Conservation (phyloP, 2,888 invertebrate species). For the Aspidiotus destructor region DNA sequence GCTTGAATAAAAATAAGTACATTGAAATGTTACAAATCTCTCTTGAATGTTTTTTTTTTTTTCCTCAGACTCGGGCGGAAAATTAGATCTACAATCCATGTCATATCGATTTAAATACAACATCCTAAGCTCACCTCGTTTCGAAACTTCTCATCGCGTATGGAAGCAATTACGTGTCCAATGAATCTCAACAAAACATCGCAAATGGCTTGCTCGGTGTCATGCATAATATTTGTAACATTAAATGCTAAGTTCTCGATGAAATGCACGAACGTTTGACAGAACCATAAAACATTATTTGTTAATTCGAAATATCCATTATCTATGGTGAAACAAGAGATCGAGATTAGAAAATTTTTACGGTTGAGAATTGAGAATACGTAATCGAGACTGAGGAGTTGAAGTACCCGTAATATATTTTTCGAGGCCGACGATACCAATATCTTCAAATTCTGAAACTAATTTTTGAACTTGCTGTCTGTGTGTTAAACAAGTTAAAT, state of each 20-base stretch:
- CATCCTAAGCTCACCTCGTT: conserved; percentile 12
- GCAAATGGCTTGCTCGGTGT: conserved; percentile 61
- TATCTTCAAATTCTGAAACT: conserved; percentile 57
- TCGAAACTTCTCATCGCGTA: conserved; percentile 11
- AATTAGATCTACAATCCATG: too few relatives aligned
- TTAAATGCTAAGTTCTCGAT: conserved; percentile 67
- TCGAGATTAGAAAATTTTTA: too few relatives aligned
- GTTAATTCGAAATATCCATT: conserved; percentile 66
- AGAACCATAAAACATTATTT: conserved; percentile 68
- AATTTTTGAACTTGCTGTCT: conserved; percentile 59
- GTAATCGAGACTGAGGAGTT: neutral
- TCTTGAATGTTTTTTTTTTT: too few relatives aligned
- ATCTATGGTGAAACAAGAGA: conserved; percentile 41
- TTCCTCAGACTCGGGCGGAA: too few relatives aligned
- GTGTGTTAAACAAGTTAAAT: conserved; percentile 67
- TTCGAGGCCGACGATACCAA: conserved; percentile 56
- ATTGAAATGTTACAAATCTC: too few relatives aligned
- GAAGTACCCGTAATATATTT: conserved; percentile 50
- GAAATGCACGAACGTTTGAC: conserved; percentile 61
- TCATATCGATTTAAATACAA: neutral
- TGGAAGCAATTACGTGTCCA: conserved; percentile 16
- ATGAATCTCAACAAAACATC: conserved; percentile 49
- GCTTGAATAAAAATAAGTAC: neutral
- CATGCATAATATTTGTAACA: conserved; percentile 62
- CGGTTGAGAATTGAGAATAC: too few relatives aligned